phyloP scores from a whole-genome alignment of 2,113 vertebrate species.

The Myrmecophaga tridactyla region DNA sequence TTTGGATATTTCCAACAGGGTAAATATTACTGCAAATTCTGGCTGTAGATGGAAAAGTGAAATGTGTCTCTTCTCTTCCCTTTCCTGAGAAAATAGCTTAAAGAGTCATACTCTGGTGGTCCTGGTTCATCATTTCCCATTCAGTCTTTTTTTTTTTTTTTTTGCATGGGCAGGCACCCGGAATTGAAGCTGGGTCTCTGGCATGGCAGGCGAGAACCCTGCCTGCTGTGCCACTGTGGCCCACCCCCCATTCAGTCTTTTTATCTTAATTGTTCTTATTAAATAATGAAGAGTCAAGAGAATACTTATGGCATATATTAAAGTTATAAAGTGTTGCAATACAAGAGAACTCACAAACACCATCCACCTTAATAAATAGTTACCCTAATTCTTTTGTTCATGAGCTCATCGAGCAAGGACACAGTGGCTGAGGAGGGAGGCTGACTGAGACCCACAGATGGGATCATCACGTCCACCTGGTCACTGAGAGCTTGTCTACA shows the following conservation, averaged over 20 bases:
- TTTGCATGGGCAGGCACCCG: no score
- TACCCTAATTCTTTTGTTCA: not conserved
- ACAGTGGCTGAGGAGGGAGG: no score
- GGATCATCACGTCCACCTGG: not conserved
- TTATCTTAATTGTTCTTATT: not conserved
- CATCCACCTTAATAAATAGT: not conserved
- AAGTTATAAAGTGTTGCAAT: not conserved
- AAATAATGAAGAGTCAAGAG: not conserved
- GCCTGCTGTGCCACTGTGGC: no score
- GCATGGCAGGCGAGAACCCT: no score
- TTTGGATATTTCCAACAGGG: not conserved
- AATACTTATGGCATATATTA: not conserved
- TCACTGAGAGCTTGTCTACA: not conserved
- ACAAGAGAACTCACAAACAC: not conserved
- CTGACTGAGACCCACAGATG: not conserved
- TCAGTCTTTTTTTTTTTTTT: not conserved
- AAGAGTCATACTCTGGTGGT: not conserved
- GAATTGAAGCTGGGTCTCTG: no score
- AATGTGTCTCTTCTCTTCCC: not conserved
- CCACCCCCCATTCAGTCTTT: not conserved
- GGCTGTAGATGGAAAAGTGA: not conserved
- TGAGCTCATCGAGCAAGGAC: not conserved
- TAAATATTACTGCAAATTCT: not conserved
- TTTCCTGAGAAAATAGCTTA: not conserved
- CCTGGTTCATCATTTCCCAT: not conserved